These are phyloP conservation scores for Apis dorsata DNA, from an alignment of 1,140 invertebrate genomes.

Conservation along the genomic window DNA sequence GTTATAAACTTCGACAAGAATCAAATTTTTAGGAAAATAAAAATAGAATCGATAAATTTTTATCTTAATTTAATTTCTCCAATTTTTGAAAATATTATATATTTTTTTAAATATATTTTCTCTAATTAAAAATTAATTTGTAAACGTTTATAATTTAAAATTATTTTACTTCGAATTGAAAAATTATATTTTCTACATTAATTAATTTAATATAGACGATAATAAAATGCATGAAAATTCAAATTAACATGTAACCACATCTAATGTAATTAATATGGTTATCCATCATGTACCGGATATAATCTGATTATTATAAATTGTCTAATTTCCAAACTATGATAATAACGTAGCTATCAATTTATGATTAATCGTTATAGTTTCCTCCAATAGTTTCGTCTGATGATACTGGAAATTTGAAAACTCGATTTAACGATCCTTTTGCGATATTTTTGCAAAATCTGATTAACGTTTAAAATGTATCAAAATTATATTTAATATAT, in stretches of 20 bases:
- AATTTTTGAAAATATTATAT: too few relatives aligned
- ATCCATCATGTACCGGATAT: not conserved
- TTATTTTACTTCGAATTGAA: too few relatives aligned
- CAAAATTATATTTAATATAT: not conserved
- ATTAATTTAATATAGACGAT: not conserved
- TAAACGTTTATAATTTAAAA: too few relatives aligned
- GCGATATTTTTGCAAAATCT: too few relatives aligned
- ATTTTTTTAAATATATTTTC: too few relatives aligned
- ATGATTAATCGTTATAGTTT: not conserved
- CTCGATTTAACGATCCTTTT: not conserved
- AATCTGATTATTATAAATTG: not conserved
- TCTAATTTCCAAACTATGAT: not conserved
- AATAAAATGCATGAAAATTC: not conserved
- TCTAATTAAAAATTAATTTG: too few relatives aligned
- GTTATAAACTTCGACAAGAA: too few relatives aligned
- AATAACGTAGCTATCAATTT: not conserved
- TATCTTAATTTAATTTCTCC: not conserved
- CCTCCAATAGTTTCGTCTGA: not conserved
- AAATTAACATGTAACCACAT: not conserved
- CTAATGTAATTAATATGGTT: not conserved
- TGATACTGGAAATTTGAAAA: not conserved
- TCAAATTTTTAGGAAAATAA: too few relatives aligned
- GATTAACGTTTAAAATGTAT: not conserved
- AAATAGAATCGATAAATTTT: too few relatives aligned
- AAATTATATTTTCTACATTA: too few relatives aligned